Percentiles rank a stretch among this genome's conserved stretches.
These are phyloP conservation scores for Poeciliopsis infans DNA, from an alignment of 2,797 vertebrate species.

Conservation along the genomic window DNA sequence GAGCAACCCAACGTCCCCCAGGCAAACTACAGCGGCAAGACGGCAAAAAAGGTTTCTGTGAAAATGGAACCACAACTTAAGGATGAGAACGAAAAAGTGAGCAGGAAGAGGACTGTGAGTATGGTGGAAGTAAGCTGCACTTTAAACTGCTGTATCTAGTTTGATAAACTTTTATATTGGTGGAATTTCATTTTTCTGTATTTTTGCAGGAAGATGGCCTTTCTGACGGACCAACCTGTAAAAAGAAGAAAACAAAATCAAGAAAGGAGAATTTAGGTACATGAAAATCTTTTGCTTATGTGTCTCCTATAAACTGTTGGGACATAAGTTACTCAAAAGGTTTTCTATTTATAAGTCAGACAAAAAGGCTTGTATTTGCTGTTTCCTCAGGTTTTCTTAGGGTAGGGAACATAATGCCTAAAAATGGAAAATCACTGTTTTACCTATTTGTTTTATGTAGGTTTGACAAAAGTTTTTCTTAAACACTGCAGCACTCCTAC, in stretches of 20 bases:
- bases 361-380: not conserved
- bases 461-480: not conserved
- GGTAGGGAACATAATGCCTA: not conserved
- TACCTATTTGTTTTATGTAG: not conserved
- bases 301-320: not conserved
- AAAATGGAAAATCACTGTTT: not conserved
- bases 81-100: constrained; percentile 64
- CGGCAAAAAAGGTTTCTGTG: constrained; percentile 34
- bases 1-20: constrained; percentile 4
- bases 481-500: not conserved
- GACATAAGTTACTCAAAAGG: not conserved
- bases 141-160: not conserved
- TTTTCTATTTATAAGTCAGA: not conserved
- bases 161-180: not conserved
- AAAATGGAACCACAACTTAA: constrained; percentile 76
- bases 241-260: constrained; percentile 86
- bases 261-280: constrained; percentile 80
- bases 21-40: not conserved
- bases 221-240: constrained; percentile 68
- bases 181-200: not conserved
- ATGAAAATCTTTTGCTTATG: not conserved
- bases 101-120: constrained; percentile 78
- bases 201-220: constrained; percentile 47
- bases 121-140: constrained; percentile 63
- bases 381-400: not conserved